phyloP scores from a whole-genome alignment of 2,797 vertebrate species.

The Pterois miles region DNA sequence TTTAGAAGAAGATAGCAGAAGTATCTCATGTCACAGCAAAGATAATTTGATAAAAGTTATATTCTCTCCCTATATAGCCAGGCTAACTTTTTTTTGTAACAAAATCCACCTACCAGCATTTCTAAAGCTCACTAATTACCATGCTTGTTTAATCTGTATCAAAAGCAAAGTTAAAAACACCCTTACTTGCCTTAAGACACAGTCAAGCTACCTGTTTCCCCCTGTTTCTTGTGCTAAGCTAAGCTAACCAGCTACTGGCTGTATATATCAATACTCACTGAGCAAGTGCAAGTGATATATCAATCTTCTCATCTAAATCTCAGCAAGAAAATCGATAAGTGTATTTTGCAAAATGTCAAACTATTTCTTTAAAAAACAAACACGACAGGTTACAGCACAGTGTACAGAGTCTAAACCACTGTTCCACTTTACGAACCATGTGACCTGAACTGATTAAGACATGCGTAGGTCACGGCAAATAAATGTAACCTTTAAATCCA shows the following conservation, averaged over 20 bases:
- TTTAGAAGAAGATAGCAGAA: not conserved
- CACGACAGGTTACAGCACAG: not conserved
- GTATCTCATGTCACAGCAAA: not conserved
- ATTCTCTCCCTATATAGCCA: too few relatives aligned
- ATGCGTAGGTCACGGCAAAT: not conserved
- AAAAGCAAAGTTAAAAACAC: not conserved
- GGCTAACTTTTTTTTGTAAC: too few relatives aligned
- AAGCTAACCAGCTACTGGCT: not conserved
- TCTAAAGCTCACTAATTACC: not conserved
- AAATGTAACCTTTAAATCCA: conserved; percentile 51
- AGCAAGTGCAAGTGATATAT: not conserved
- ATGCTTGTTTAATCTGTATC: not conserved
- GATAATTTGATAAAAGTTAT: not conserved
- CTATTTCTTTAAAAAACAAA: not conserved
- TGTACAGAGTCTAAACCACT: not conserved
- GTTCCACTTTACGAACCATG: not conserved
- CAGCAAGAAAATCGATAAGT: not conserved
- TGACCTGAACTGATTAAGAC: conserved; percentile 18
- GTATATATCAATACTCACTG: not conserved
- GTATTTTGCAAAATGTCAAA: not conserved
- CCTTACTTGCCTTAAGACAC: not conserved
- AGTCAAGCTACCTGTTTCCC: not conserved
- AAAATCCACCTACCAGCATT: not conserved
- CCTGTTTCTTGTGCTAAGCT: not conserved
- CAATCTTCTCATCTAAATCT: not conserved